Conservation (phyloP, 2,113 vertebrate species). For the Hypanus sabinus region DNA sequence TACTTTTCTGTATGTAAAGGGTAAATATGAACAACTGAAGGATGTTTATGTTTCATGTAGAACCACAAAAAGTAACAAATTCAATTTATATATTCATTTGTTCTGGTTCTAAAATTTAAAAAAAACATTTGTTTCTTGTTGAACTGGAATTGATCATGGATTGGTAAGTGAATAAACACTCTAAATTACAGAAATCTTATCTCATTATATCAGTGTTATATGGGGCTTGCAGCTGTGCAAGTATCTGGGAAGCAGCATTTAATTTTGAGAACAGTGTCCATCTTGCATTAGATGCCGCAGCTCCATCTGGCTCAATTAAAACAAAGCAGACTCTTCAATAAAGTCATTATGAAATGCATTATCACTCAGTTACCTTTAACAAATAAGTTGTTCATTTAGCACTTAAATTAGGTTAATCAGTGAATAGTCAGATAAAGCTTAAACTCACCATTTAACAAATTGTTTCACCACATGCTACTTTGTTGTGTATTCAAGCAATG, state of each 20-base stretch:
- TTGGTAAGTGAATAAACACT: neutral
- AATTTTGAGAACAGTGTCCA: neutral
- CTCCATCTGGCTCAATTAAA: neutral
- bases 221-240: neutral
- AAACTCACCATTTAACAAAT: neutral
- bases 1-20: neutral
- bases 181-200: neutral
- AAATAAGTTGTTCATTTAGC: neutral
- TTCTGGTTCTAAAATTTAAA: constrained; percentile 8
- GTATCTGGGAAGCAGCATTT: neutral
- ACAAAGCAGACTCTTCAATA: neutral
- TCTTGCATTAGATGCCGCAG: neutral
- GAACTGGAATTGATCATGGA: constrained; percentile 31
- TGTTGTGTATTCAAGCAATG: neutral
- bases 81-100: constrained; percentile 27
- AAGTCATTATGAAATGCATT: neutral
- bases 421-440: neutral
- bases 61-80: constrained; percentile 5
- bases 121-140: neutral
- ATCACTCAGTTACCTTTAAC: neutral
- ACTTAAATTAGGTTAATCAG: neutral
- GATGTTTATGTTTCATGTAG: neutral
- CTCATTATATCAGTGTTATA: neutral
- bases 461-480: neutral
- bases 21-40: constrained; percentile 4